phyloP scores from a whole-genome alignment of 1,140 invertebrate species.

The Apis florea region DNA sequence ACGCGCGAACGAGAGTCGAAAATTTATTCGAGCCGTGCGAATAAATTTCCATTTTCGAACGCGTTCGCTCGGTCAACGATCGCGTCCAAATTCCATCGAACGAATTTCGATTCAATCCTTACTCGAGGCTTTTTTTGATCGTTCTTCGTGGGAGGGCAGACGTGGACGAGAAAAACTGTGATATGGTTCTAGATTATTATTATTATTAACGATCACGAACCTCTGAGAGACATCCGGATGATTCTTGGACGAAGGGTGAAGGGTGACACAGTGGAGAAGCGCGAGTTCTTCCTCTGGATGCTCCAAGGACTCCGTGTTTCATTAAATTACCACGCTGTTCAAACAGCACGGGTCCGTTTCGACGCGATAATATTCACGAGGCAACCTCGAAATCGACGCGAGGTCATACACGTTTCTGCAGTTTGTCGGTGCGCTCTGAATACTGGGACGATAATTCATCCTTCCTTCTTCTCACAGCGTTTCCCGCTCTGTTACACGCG shows the following conservation, averaged over 20 bases:
- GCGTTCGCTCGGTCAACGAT: not conserved
- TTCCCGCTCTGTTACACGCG: conserved; percentile 33
- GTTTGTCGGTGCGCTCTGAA: conserved; percentile 26
- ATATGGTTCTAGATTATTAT: too few relatives aligned
- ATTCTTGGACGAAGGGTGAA: not conserved
- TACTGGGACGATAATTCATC: conserved; percentile 34
- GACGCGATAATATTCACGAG: conserved; percentile 9
- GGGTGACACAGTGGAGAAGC: not conserved
- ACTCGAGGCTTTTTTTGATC: not conserved
- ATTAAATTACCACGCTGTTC: conserved; percentile 40
- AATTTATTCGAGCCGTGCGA: conserved; percentile 48
- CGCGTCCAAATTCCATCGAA: conserved; percentile 17
- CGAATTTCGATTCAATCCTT: conserved; percentile 17
- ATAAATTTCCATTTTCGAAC: conserved; percentile 50
- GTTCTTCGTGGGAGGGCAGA: not conserved
- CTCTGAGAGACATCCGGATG: too few relatives aligned
- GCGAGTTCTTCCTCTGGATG: not conserved
- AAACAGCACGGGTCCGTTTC: conserved; percentile 20
- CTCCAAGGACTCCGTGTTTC: conserved; percentile 18
- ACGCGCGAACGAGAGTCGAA: conserved; percentile 31
- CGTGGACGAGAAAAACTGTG: not conserved
- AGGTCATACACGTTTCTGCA: conserved; percentile 16
- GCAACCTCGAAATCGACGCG: not conserved
- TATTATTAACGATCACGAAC: too few relatives aligned
- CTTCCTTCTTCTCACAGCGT: not conserved